Evolutionary conservation across 2,797 vertebrate genomes (phyloP), one percentile per base, ranked within the genome.

Genomic region (Gymnocypris eckloni): DNA sequence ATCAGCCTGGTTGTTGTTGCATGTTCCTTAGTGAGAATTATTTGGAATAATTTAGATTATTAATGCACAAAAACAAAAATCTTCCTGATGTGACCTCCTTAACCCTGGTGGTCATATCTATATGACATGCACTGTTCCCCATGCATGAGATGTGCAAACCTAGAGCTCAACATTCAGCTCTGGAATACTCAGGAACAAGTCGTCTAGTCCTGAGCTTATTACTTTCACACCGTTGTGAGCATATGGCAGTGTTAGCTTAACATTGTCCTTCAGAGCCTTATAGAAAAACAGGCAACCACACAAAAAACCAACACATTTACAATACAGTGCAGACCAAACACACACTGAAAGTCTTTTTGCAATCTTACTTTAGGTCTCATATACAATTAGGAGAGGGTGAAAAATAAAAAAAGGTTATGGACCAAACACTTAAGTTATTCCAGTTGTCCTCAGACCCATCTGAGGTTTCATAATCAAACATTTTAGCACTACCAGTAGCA

Each of bases 1-100:
- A 86, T 99, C 98, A 1, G 67, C 0, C 0, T 89, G 92, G 90
- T 92, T 94, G 88, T 99, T 99, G 91, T 92, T 98, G 89, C 98
- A 99, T 37, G 95, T 97, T 73, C 98, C 98, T 99, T 90, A 72
- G 1, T 87, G n/a, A 66, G 61, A 13, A 73, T 48, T 25, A 67
- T 45, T 72, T 72, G 18, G n/a, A 48, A 33, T 6, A 70, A 81
- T 66, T 43, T 33, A 48, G 12, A 13, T 8, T 45, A 13, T 25
- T 48, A 72, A 25, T 48, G 22, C 20, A 45, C 12, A 25, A 72
- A 45, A 72, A 25, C 70, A 71, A 39, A 69, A 8, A 6, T 33
- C 64, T 66, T 33, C 15, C 69, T 71, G 69, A 71, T 69, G 41
- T 20, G 33, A 39, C 7, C 33, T 41, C 8, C 25, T 25, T 41